phyloP scores from a whole-genome alignment of 2,888 invertebrate genomes.

The Clepsis dumicolana region DNA sequence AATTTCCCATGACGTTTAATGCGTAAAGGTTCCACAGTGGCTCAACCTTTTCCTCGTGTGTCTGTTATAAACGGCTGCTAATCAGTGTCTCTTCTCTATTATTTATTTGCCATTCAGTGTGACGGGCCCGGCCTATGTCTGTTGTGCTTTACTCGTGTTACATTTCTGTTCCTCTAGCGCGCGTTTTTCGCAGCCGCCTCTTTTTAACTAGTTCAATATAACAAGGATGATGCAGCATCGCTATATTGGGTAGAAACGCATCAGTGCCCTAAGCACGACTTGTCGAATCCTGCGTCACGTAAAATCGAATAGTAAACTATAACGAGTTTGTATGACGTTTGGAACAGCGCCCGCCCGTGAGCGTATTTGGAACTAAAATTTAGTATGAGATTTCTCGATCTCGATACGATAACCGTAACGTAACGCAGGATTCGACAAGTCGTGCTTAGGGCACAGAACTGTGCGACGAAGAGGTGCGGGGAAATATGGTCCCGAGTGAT shows the following conservation, averaged over 20 bases:
- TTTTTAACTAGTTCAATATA: conserved; percentile 3
- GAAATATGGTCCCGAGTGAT: neutral
- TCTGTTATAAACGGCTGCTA: conserved; percentile 24
- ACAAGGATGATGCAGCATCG: neutral
- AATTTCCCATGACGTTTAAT: neutral
- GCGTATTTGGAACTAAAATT: too few relatives aligned
- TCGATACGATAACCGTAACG: too few relatives aligned
- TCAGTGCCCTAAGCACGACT: too few relatives aligned
- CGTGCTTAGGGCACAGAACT: too few relatives aligned
- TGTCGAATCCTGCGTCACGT: too few relatives aligned
- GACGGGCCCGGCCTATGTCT: conserved; percentile 3
- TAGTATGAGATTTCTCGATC: too few relatives aligned
- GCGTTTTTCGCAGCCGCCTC: conserved; percentile 4
- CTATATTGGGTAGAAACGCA: neutral
- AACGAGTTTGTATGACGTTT: too few relatives aligned
- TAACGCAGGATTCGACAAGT: too few relatives aligned
- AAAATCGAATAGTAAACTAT: too few relatives aligned
- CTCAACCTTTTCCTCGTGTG: neutral
- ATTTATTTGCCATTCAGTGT: conserved; percentile 5
- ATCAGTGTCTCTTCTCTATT: conserved; percentile 19
- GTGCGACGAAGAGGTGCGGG: neutral
- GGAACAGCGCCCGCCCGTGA: too few relatives aligned
- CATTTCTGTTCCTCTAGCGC: neutral
- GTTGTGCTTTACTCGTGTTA: conserved; percentile 10
- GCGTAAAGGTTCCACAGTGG: neutral